These are phyloP conservation scores for Cerastoderma edule DNA, from an alignment of 2,888 invertebrate species.

Conservation along the genomic window DNA sequence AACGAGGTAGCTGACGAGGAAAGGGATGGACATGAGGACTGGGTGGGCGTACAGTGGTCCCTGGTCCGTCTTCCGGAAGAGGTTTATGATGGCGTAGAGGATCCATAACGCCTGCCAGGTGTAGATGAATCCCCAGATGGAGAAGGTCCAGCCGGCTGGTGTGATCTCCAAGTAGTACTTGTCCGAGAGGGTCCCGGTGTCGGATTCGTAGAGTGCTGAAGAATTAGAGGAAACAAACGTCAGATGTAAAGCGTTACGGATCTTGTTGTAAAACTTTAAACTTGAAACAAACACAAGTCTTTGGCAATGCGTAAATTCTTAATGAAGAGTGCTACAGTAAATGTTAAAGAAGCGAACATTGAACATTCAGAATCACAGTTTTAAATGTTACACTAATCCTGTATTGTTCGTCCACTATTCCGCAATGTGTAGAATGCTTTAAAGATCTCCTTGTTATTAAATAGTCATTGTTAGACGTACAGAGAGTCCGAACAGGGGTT, in stretches of 20 bases:
- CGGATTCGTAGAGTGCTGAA: conserved; percentile 69
- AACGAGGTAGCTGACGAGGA: conserved; percentile 68
- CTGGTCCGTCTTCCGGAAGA: conserved; percentile 70
- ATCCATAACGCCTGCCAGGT: conserved; percentile 75
- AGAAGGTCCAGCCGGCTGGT: conserved; percentile 76
- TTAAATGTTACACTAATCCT: too few relatives aligned
- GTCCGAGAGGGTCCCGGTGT: conserved; percentile 69
- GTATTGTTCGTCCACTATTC: too few relatives aligned
- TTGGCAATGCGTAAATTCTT: neutral
- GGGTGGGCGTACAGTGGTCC: conserved; percentile 74
- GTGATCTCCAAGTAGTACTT: conserved; percentile 70
- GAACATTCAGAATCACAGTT: neutral
- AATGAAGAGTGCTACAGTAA: neutral
- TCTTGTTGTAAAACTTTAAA: neutral
- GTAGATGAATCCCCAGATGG: conserved; percentile 74
- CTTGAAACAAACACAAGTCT: neutral
- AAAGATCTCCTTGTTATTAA: too few relatives aligned
- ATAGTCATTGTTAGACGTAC: too few relatives aligned
- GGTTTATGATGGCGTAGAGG: conserved; percentile 70
- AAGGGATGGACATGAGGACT: conserved; percentile 67
- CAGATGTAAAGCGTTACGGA: neutral
- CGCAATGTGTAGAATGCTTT: too few relatives aligned
- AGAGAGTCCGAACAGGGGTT: too few relatives aligned
- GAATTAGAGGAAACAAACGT: neutral
- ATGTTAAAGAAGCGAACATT: neutral